Evolutionary conservation across 2,888 invertebrate genomes (phyloP), one percentile per base, ranked within the genome.

Genomic region (Tuberolachnus salignus): DNA sequence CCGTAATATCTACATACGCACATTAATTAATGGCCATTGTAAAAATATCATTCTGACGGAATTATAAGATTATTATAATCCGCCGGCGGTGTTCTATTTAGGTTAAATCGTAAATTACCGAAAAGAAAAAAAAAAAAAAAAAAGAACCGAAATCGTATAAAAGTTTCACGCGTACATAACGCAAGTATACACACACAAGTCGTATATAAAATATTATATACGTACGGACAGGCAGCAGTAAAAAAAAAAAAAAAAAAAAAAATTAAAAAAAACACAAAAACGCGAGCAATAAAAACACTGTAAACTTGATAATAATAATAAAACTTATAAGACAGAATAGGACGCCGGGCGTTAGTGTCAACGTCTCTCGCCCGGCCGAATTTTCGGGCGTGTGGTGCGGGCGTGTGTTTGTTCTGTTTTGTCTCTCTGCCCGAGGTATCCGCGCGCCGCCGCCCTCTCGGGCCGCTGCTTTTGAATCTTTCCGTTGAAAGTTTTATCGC

Each of bases 401-500:
- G 44, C 13, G 23, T 57, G 55, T 42, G 23, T n/a, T 63, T 42
- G 42, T 42, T 63, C 34, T 63, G 10, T 3, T 6, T 3, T 3
- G 34, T 34, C 34, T 6, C 34, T 34, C 34, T 34, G 3, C 34
- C 34, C 34, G 34, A 4, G 3, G 3, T 6, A 34, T 34, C 34
- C 3, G 34, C 34, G 6, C 34, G 21, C 9, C 44, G 64, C 23
- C 64, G 64, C 23, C 21, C 34, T 6, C 3, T 6, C 34, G 34
- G 3, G 34, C 34, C 34, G 21, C 9, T 64, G 46, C 44, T 46
- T 69, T 57, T 44, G 57, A 69, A 70, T 70, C 21, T 55, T 23
- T 44, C 42, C 55, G 55, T 10, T 44, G 42, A 57, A 70, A 70
- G 70, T 70, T 70, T 70, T 70, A 70, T 57, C 70, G 11, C 57